Conservation (phyloP, 2,797 vertebrate genomes). For the Mus caroli region DNA sequence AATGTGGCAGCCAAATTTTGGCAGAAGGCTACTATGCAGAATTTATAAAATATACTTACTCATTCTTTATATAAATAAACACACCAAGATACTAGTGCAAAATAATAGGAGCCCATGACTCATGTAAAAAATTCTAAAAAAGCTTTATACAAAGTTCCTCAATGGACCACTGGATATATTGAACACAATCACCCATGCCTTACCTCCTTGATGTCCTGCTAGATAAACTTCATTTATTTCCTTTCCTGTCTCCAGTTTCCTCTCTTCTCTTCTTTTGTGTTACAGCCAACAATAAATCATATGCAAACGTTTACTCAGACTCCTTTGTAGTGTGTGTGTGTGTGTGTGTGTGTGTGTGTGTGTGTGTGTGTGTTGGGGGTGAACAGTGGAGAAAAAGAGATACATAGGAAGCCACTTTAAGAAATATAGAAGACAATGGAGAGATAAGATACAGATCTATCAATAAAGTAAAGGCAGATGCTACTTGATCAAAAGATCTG, state of each 20-base stretch:
- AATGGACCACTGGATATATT: not conserved
- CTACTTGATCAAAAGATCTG: slow-evolving; percentile 7
- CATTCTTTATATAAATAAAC: not conserved
- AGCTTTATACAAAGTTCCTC: not conserved
- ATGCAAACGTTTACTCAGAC: not conserved
- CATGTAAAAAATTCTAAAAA: not conserved
- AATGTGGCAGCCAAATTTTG: not conserved
- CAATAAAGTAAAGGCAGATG: not conserved
- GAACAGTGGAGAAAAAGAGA: accelerated
- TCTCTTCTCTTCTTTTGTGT: not conserved
- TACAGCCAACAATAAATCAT: not conserved
- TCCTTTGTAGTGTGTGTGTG: not conserved
- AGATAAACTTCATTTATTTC: not conserved
- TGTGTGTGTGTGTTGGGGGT: not conserved
- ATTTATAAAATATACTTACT: not conserved
- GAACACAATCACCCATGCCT: not conserved
- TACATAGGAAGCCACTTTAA: not conserved
- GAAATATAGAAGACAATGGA: not conserved
- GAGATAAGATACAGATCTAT: not conserved
- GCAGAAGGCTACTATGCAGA: not conserved
- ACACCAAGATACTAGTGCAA: not conserved
- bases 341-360: not conserved
- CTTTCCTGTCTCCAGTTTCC: not conserved
- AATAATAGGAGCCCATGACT: not conserved
- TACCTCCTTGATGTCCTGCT: not conserved